Evolutionary conservation across 2,113 vertebrate species (phyloP).

Genomic region (Axis porcinus): DNA sequence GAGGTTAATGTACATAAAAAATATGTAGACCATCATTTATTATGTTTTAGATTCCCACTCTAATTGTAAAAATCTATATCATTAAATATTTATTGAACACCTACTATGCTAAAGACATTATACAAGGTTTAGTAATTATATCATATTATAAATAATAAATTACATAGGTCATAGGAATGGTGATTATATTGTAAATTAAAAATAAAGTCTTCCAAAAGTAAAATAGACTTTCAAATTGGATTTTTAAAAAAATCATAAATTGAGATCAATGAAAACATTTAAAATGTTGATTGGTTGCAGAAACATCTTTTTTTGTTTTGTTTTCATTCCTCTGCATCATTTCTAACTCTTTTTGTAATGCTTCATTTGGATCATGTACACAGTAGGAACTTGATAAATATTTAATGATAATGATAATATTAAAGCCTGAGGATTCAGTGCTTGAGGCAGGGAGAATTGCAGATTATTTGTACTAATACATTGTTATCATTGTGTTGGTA

Average conservation of each 20-base stretch:
- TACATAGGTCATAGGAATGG: not conserved
- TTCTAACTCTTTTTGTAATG: constrained; percentile 5
- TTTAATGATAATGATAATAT: constrained; percentile 6
- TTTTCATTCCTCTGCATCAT: not conserved
- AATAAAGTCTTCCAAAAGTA: constrained; percentile 13
- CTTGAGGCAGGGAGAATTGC: not conserved
- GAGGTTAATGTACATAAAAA: not conserved
- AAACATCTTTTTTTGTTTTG: constrained; percentile 10
- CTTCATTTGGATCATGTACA: constrained; percentile 3
- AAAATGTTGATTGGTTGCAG: not conserved
- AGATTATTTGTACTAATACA: not conserved
- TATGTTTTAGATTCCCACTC: not conserved
- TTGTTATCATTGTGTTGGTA: not conserved
- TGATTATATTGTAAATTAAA: constrained; percentile 18
- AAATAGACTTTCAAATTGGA: not conserved
- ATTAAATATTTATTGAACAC: constrained; percentile 46
- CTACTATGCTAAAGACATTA: constrained; percentile 30
- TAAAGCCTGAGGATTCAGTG: not conserved
- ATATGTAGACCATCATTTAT: not conserved
- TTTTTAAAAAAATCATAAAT: not conserved
- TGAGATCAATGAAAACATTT: not conserved
- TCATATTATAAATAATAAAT: constrained; percentile 43
- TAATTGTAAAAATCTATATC: not conserved
- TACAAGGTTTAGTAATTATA: constrained; percentile 24
- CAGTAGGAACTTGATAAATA: constrained; percentile 19